These are phyloP conservation scores for Herminia tarsipennalis DNA, from an alignment of 2,888 invertebrate species.

Conservation along the genomic window DNA sequence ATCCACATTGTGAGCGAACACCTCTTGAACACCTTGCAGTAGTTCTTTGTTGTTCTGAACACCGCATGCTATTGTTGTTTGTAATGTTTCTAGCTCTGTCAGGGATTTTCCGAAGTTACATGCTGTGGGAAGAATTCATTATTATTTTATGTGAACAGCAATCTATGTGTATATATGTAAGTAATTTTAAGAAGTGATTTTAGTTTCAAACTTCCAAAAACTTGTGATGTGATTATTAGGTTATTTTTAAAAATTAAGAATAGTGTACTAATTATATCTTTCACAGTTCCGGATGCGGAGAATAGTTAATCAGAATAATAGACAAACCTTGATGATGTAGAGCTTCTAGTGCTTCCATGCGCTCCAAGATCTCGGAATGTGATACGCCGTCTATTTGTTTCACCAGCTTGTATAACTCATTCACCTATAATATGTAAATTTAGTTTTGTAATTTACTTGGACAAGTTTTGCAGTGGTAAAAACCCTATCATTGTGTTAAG, in stretches of 20 bases:
- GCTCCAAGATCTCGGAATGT: conserved; percentile 90
- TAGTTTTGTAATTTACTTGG: no score
- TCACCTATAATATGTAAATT: conserved; percentile 83
- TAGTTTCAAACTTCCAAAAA: no score
- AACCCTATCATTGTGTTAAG: no score
- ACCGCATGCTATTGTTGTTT: conserved; percentile 89
- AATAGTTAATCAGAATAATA: no score
- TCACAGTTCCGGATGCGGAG: no score
- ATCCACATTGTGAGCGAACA: conserved; percentile 92
- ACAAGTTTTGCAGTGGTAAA: no score
- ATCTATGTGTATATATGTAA: neutral
- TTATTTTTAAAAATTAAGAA: no score
- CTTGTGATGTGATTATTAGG: no score
- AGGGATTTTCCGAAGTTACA: conserved; percentile 94
- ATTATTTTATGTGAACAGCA: neutral
- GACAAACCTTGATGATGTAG: conserved; percentile 95
- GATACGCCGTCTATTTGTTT: conserved; percentile 94
- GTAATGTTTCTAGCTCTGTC: conserved; percentile 91
- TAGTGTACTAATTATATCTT: no score
- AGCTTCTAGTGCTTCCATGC: conserved; percentile 94
- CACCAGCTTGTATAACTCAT: conserved; percentile 94
- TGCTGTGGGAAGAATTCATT: conserved; percentile 82
- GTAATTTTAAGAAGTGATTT: no score
- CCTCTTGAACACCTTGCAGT: conserved; percentile 92
- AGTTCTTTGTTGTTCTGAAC: conserved; percentile 92